Conservation (phyloP, 64 coral and sea anemone species). For the Platygyra sinensis region DNA sequence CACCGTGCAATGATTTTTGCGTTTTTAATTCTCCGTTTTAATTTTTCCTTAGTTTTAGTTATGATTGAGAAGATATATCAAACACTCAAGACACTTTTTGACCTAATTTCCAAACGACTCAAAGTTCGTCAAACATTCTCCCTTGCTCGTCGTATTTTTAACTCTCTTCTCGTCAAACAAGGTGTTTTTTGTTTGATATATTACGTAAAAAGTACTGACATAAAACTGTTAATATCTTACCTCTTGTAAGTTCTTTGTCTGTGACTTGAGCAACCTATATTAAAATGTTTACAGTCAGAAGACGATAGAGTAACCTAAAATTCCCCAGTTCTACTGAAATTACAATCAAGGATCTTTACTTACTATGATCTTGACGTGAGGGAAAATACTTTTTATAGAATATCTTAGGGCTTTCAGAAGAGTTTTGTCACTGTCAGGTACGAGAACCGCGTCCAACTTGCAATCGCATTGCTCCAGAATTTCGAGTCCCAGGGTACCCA, state of each 20-base stretch:
- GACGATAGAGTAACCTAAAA: too few relatives aligned
- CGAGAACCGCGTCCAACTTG: background rate
- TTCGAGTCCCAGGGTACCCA: constrained; percentile 12
- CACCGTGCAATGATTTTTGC: too few relatives aligned
- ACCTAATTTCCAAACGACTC: too few relatives aligned
- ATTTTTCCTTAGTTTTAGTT: too few relatives aligned
- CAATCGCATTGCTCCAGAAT: background rate
- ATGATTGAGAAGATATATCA: too few relatives aligned
- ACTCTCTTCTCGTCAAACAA: background rate
- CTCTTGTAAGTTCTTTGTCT: background rate
- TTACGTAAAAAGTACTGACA: too few relatives aligned
- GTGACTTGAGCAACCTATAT: background rate
- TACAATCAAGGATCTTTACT: background rate
- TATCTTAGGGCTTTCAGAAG: constrained; percentile 2
- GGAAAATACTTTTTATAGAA: background rate
- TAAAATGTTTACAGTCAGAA: background rate
- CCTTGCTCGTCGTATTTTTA: too few relatives aligned
- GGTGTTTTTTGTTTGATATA: background rate
- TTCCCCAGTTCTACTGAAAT: too few relatives aligned
- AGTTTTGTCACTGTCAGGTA: background rate
- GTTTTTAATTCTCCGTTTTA: too few relatives aligned
- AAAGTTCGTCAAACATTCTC: too few relatives aligned
- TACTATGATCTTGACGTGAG: constrained; percentile 1
- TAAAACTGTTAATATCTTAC: background rate
- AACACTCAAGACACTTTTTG: too few relatives aligned